Conservation (phyloP, 1,140 invertebrate species). For the Orchesella cincta region DNA sequence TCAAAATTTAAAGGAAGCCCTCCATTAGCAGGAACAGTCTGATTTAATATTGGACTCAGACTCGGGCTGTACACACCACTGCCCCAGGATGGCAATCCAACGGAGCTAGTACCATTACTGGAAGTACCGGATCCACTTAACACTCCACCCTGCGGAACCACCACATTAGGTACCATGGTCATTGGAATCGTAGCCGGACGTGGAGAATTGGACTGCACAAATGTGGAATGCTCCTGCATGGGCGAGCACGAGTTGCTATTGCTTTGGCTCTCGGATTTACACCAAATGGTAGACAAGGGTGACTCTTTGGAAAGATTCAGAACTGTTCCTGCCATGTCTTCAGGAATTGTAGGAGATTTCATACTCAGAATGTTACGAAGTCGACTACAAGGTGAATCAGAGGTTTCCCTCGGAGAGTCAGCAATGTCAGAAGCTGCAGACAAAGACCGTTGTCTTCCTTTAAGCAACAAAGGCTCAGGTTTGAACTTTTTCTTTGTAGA, state of each 20-base stretch:
- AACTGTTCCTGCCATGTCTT: conserved; percentile 36
- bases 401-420: conserved; percentile 11
- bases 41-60: conserved; percentile 33
- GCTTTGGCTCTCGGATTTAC: neutral
- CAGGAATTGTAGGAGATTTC: conserved; percentile 37
- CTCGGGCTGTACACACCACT: neutral
- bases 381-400: conserved; percentile 47
- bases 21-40: conserved; percentile 21
- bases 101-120: neutral
- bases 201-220: conserved; percentile 16
- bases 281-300: conserved; percentile 15
- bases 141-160: neutral
- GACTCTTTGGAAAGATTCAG: conserved; percentile 44
- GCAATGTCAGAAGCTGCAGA: neutral
- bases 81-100: neutral
- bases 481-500: conserved; percentile 51
- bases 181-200: conserved; percentile 21
- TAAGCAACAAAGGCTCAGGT: neutral
- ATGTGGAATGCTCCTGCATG: neutral
- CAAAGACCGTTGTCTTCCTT: neutral
- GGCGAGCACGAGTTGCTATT: neutral
- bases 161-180: neutral
- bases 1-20: conserved; percentile 29
- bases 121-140: neutral
- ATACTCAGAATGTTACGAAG: conserved; percentile 46